phyloP scores from a whole-genome alignment of 2,113 vertebrate genomes.

The Piprites chloris region DNA sequence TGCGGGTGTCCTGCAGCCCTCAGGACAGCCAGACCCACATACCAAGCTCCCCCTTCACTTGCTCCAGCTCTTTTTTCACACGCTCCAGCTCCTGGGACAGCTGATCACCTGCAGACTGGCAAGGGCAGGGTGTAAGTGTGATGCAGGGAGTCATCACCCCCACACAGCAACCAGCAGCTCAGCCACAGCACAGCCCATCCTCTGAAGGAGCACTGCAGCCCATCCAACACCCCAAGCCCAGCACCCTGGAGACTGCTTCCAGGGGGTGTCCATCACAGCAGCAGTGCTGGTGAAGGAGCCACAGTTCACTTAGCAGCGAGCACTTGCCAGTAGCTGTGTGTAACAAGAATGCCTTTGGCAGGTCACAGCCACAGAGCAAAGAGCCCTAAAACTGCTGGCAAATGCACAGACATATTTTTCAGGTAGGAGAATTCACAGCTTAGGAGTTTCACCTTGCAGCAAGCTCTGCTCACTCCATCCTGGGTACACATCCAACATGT shows the following conservation, averaged over 20 bases:
- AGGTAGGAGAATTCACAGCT: background rate
- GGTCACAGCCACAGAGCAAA: background rate
- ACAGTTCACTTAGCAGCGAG: rapidly evolving
- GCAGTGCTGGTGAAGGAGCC: rapidly evolving
- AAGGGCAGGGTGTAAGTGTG: background rate
- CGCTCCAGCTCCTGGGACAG: background rate
- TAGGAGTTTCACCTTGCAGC: background rate
- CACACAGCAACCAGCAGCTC: background rate
- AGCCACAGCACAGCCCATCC: background rate
- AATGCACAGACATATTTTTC: background rate
- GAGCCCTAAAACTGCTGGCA: background rate
- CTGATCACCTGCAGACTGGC: background rate
- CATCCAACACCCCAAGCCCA: background rate
- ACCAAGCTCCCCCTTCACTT: background rate
- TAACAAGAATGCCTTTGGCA: background rate
- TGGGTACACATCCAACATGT: background rate
- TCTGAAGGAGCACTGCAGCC: background rate
- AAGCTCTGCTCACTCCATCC: background rate
- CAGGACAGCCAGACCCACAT: background rate
- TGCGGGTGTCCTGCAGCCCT: background rate
- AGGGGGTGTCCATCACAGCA: background rate
- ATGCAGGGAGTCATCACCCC: background rate
- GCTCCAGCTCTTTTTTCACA: background rate
- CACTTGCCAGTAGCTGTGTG: background rate
- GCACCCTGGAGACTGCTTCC: background rate